Percentiles rank a stretch among this genome's conserved stretches.
phyloP scores from a whole-genome alignment of 2,113 vertebrate species.

The Oriolus oriolus region DNA sequence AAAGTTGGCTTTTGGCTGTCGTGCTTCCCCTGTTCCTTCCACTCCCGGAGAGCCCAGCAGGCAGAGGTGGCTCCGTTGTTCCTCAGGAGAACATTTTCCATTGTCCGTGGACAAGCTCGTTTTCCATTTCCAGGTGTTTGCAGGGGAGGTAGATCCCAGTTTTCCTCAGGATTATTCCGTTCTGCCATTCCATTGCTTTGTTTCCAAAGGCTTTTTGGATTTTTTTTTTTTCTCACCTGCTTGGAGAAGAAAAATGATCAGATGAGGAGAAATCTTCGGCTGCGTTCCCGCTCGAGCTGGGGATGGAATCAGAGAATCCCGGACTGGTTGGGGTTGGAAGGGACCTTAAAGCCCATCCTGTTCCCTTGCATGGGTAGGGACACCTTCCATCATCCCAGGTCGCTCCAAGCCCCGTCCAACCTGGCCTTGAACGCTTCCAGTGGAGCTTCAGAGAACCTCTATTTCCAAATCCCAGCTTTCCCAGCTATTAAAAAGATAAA shows the following conservation, averaged over 20 bases:
- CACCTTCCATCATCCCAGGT: not conserved
- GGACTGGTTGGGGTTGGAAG: not conserved
- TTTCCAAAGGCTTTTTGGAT: not conserved
- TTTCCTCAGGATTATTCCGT: not conserved
- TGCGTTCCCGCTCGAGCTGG: not conserved
- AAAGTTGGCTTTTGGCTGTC: not conserved
- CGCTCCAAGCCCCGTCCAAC: not conserved
- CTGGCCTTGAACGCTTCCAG: not conserved
- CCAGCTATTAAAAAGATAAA: not conserved
- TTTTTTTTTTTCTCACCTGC: not conserved
- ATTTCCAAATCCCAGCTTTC: not conserved
- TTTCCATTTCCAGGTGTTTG: not conserved
- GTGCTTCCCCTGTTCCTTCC: not conserved
- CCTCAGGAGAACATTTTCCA: not conserved
- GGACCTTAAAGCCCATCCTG: not conserved
- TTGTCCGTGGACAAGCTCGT: not conserved
- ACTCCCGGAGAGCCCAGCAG: not conserved
- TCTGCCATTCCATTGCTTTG: not conserved
- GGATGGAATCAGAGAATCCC: not conserved
- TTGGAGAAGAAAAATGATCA: not conserved
- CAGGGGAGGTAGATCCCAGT: not conserved
- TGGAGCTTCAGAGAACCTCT: not conserved
- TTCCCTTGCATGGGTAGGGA: not conserved
- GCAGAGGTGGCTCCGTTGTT: not conserved
- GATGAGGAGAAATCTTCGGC: not conserved